A percentile compares a stretch with the other conserved stretches of the same genome.
phyloP scores from a whole-genome alignment of 2,888 invertebrate species.

The Mongoloraphidia duomilia region DNA sequence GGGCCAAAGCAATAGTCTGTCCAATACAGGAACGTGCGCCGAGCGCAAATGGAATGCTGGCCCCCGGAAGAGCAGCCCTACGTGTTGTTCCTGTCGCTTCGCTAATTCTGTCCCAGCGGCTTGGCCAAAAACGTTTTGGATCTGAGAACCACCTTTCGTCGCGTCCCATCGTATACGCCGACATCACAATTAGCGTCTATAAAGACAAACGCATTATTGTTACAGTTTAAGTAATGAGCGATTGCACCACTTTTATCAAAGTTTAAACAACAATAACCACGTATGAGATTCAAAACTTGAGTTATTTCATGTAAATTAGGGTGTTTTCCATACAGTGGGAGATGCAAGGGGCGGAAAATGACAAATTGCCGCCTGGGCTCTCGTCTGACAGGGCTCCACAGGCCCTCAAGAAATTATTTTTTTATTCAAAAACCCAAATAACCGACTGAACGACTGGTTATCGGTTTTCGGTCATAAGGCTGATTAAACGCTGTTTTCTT shows the following conservation, averaged over 20 bases:
- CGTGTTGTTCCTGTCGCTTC: conserved; percentile 6
- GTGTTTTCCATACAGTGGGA: too few relatives aligned
- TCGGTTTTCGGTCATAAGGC: too few relatives aligned
- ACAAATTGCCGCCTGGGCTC: too few relatives aligned
- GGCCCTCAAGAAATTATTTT: too few relatives aligned
- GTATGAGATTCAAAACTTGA: background rate
- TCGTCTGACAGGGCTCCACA: too few relatives aligned
- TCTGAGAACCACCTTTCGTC: conserved; percentile 52
- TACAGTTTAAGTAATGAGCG: background rate
- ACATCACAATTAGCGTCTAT: conserved; percentile 68
- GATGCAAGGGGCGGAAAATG: too few relatives aligned
- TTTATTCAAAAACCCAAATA: too few relatives aligned
- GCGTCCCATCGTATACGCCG: conserved; percentile 72
- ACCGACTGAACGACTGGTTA: too few relatives aligned
- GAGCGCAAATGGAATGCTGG: conserved; percentile 68
- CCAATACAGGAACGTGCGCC: conserved; percentile 76
- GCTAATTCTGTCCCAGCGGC: conserved; percentile 56
- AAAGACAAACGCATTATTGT: background rate
- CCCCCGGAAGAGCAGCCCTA: conserved; percentile 33
- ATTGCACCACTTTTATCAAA: too few relatives aligned
- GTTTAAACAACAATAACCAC: background rate
- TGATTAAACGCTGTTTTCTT: too few relatives aligned
- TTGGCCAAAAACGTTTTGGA: conserved; percentile 54
- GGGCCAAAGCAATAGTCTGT: conserved; percentile 61
- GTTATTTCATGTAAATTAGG: too few relatives aligned